Conservation (phyloP, 1,140 invertebrate species). For the Drepana arcuata region DNA sequence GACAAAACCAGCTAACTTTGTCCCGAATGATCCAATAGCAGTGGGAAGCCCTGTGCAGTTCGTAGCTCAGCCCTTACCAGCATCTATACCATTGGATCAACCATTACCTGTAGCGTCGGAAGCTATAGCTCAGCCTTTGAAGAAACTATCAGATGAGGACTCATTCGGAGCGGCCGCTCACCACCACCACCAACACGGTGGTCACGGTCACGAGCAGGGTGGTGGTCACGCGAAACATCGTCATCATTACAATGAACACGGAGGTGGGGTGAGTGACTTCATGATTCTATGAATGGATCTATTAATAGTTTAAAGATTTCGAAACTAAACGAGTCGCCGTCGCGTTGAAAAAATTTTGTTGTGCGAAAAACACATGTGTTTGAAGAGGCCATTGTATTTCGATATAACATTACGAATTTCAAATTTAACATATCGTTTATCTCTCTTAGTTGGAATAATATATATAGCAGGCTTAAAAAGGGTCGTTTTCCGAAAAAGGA, state of each 20-base stretch:
- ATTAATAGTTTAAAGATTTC: too few relatives aligned
- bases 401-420: too few relatives aligned
- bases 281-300: too few relatives aligned
- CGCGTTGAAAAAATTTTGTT: too few relatives aligned
- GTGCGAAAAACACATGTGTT: too few relatives aligned
- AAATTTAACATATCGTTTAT: too few relatives aligned
- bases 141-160: conserved; percentile 20
- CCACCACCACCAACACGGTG: conserved; percentile 26
- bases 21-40: not conserved
- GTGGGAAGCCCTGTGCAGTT: not conserved
- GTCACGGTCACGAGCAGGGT: conserved; percentile 22
- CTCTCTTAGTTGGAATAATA: too few relatives aligned
- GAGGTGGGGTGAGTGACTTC: conserved; percentile 49
- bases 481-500: too few relatives aligned
- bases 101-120: conserved; percentile 9
- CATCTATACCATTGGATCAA: conserved; percentile 6
- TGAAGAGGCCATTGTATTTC: too few relatives aligned
- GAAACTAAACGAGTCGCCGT: too few relatives aligned
- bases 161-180: conserved; percentile 30
- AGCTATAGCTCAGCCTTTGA: conserved; percentile 7
- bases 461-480: too few relatives aligned
- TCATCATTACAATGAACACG: conserved; percentile 25
- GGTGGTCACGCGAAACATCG: conserved; percentile 35
- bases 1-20: not conserved
- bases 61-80: not conserved